Evolutionary conservation across 2,797 vertebrate species (phyloP).

Genomic region (Taeniopygia guttata): DNA sequence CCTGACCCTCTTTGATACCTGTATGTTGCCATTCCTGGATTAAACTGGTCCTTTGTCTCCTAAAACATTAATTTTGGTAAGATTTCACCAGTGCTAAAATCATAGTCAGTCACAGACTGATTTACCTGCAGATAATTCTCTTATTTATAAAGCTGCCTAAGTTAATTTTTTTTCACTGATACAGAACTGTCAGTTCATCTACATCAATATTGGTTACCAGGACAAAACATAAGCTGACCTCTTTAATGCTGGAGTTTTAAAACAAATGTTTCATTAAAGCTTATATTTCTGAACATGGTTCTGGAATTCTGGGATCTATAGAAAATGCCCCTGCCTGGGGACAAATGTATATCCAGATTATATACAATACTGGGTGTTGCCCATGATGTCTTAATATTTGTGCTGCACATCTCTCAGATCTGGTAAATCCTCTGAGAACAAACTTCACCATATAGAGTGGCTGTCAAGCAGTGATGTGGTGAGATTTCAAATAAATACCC

Average conservation of each 20-base stretch:
- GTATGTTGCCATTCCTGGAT: neutral
- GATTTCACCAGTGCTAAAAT: neutral
- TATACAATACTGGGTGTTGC: neutral
- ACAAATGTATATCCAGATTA: neutral
- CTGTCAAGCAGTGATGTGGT: neutral
- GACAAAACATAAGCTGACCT: neutral
- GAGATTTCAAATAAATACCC: neutral
- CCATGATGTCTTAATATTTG: neutral
- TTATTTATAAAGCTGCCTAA: neutral
- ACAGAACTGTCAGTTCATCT: neutral
- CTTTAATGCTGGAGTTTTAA: neutral
- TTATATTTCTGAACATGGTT: neutral
- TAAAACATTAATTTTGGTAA: neutral
- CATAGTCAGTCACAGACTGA: neutral
- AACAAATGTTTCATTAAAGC: neutral
- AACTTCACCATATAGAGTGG: neutral
- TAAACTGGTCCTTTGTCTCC: neutral
- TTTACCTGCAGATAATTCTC: neutral
- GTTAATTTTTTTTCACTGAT: neutral
- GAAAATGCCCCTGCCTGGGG: neutral
- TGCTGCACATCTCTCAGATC: neutral
- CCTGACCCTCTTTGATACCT: neutral
- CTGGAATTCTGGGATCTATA: neutral
- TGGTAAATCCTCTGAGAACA: neutral
- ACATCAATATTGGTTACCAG: accelerated